Evolutionary conservation across 1,140 invertebrate species (phyloP), one percentile per base, ranked within the genome.

Genomic region (Sitobion miscanthi): DNA sequence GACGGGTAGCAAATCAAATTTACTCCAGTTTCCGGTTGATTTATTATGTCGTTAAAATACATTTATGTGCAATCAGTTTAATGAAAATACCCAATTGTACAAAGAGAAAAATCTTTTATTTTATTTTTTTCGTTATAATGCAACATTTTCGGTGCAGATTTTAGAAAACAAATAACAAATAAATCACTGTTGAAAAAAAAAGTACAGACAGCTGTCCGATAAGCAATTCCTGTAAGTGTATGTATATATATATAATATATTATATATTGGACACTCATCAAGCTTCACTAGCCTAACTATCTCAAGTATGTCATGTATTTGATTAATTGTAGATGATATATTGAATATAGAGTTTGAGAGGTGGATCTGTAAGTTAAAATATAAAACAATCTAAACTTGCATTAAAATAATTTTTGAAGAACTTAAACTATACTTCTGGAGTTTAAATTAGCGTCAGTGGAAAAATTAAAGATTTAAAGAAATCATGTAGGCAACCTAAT

Each of bases 41-140:
- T 83, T 83, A 83, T 38, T 35, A 38, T 38, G 35, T 83, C 82
- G 82, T 83, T 83, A 83, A 83, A 83, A 83, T 38, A 83, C 38
- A 83, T 83, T 83, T 83, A 83, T 83, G 82, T 83, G 82, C 82
- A 83, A 83, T 83, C 82, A 83, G 82, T 83, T 83, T 83, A 83
- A 83, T 83, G 82, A 83, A 83, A 83, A 83, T 83, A 83, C 82
- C 21, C 82, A 23, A 83, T 83, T 83, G 38, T 23, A 23, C 82
- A 38, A 83, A 83, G 2, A 83, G 21, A 83, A 42, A 83, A 38
- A 38, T 83, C 82, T 83, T 38, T 83, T 83, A 38, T 38, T n/a
- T 23, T 69, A 69, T 69, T 54, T 54, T 47, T 77, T n/a, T 77
- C 30, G 62, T 77, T 17, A 77, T 77, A 77, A 77, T 77, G 30